Base-by-base conservation (phyloP, 2,888 invertebrate species). In the Trachelus iudaicus region DNA sequence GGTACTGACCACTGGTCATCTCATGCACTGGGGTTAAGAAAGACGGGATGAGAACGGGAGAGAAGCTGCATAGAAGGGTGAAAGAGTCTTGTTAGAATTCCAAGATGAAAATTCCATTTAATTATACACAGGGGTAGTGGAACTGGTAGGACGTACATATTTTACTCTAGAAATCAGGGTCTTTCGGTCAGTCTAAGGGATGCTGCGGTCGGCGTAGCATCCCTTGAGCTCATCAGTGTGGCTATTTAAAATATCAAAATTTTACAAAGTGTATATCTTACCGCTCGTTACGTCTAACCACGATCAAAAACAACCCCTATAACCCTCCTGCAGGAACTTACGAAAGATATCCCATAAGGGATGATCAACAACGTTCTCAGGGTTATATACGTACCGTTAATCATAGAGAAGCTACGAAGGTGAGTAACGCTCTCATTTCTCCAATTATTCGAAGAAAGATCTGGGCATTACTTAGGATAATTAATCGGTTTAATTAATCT, bases 141-240 rank as follows among this genome's bases (percentile, higher is more conserved):
- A 89, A 89, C 89, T 83, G 85, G 90, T 90, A 88, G 79, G 77
- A 75, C 79, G 80, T 56, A 56, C 56, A 23, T 83, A 83, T 84
- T 85, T 85, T 84, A 83, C 34, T n/a, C 75, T 33, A 30, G 81
- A 75, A 85, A 85, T 86, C 79, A 82, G 75, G 81, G 81, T 82
- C 78, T 83, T 80, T 82, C 77, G 80, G 84, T 88, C 89, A 90
- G 90, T 90, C 79, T 83, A 80, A 79, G 82, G 85, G 89, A 90
- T 88, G 90, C 89, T 87, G 88, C 83, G 85, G 77, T 80, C 82
- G 83, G 78, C 83, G 87, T 81, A 88, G 87, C 88, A 90, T 87
- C 86, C 85, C 83, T 35, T 37, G 9, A 34, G 71, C 56, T 56
- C 56, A 56, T 56, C 56, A 56, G 56, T 56, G 56, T 56, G 56